Conservation (phyloP, 2,113 vertebrate species). For the Zosterops japonicus region DNA sequence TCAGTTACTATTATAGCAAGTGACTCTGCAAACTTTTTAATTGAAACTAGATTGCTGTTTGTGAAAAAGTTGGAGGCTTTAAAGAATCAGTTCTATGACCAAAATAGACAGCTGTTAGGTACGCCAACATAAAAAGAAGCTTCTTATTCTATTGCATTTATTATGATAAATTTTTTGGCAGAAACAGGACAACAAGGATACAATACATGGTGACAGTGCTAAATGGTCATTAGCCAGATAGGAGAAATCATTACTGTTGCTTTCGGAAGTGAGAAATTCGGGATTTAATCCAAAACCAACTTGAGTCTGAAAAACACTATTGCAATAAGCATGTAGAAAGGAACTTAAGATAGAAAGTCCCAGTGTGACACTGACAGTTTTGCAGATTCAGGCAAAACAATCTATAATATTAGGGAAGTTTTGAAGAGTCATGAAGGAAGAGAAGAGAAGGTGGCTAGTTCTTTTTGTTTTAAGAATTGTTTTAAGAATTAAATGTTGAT, state of each 20-base stretch:
- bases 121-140: constrained; percentile 40
- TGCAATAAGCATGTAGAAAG: not conserved
- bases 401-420: not conserved
- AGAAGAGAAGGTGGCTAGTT: not conserved
- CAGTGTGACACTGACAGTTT: not conserved
- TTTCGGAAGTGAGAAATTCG: constrained; percentile 43
- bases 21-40: constrained; percentile 25
- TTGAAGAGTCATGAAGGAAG: not conserved
- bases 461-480: not conserved
- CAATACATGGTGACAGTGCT: constrained; percentile 11
- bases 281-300: constrained; percentile 35
- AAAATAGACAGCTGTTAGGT: constrained; percentile 57
- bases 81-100: not conserved
- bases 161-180: constrained; percentile 53
- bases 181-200: constrained; percentile 31
- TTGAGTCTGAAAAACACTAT: not conserved
- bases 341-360: not conserved
- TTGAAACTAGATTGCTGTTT: constrained; percentile 39
- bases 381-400: not conserved
- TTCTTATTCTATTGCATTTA: constrained; percentile 26
- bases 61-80: constrained; percentile 30
- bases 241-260: constrained; percentile 43
- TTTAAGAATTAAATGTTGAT: not conserved
- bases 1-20: not conserved
- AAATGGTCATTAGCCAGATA: constrained; percentile 49